phyloP scores from a whole-genome alignment of 2,888 invertebrate genomes.

The Trachelus stipa region DNA sequence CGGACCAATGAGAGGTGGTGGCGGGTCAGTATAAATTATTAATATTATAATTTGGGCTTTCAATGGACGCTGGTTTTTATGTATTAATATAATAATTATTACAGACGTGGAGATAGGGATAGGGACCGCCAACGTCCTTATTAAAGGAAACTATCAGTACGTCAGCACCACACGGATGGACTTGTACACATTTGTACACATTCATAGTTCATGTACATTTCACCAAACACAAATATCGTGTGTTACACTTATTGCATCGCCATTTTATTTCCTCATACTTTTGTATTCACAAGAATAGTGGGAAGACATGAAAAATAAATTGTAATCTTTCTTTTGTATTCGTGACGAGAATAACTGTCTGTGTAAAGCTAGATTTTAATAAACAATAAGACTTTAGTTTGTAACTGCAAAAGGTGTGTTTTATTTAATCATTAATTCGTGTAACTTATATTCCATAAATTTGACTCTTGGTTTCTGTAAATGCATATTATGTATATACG shows the following conservation, averaged over 20 bases:
- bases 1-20: conserved; percentile 70
- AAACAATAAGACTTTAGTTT: conserved; percentile 40
- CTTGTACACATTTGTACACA: conserved; percentile 34
- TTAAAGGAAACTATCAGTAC: conserved; percentile 37
- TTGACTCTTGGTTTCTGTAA: too few species aligned
- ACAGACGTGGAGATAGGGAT: conserved; percentile 67
- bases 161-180: conserved; percentile 6
- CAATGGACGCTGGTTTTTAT: conserved; percentile 39
- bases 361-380: conserved; percentile 53
- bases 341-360: conserved; percentile 33
- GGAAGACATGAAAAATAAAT: conserved; percentile 18
- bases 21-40: conserved; percentile 54
- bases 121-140: conserved; percentile 70
- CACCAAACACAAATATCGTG: conserved; percentile 7
- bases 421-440: neutral
- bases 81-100: conserved; percentile 34
- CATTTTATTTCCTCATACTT: conserved; percentile 36
- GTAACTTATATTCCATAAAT: neutral
- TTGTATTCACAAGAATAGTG: conserved; percentile 37
- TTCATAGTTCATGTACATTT: conserved; percentile 35
- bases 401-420: conserved; percentile 14
- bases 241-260: conserved; percentile 7
- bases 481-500: neutral
- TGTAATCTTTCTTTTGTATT: conserved; percentile 19
- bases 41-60: conserved; percentile 8